phyloP scores from a whole-genome alignment of 2,888 invertebrate genomes.

The Brenthis ino region DNA sequence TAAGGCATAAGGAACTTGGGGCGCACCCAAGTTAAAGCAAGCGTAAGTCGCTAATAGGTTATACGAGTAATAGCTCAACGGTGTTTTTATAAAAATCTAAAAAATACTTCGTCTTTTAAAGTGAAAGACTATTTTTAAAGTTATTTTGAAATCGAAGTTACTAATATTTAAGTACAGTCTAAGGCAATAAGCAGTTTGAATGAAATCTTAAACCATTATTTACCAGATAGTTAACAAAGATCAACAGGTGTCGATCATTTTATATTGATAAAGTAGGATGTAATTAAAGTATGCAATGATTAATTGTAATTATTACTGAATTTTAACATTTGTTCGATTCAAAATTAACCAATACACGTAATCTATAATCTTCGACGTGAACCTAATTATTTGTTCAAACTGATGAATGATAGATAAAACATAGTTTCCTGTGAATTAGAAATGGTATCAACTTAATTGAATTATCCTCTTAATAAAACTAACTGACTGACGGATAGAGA shows the following conservation, averaged over 20 bases:
- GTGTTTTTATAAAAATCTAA: too few relatives aligned
- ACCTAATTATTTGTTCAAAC: slow-evolving; percentile 46
- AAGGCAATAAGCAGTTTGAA: too few relatives aligned
- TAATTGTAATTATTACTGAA: slow-evolving; percentile 29
- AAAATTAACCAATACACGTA: slow-evolving; percentile 20
- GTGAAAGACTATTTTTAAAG: too few relatives aligned
- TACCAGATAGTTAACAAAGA: not conserved
- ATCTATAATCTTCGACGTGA: slow-evolving; percentile 43
- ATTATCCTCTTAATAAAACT: too few relatives aligned
- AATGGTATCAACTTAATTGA: slow-evolving; percentile 3
- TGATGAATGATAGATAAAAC: slow-evolving; percentile 41
- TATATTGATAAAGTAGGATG: slow-evolving; percentile 17
- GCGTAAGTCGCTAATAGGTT: too few relatives aligned
- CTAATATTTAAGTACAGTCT: too few relatives aligned
- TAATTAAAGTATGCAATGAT: slow-evolving; percentile 24
- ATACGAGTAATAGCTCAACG: too few relatives aligned
- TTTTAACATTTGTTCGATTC: slow-evolving; percentile 28
- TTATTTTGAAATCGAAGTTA: too few relatives aligned
- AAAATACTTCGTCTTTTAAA: too few relatives aligned
- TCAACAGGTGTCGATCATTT: slow-evolving; percentile 18
- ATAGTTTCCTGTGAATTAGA: not conserved
- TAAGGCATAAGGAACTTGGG: too few relatives aligned
- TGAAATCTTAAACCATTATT: not conserved
- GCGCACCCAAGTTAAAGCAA: too few relatives aligned
- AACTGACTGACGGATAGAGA: too few relatives aligned